phyloP scores from a whole-genome alignment of 2,888 invertebrate genomes.

The Kryphioiulus occultus region DNA sequence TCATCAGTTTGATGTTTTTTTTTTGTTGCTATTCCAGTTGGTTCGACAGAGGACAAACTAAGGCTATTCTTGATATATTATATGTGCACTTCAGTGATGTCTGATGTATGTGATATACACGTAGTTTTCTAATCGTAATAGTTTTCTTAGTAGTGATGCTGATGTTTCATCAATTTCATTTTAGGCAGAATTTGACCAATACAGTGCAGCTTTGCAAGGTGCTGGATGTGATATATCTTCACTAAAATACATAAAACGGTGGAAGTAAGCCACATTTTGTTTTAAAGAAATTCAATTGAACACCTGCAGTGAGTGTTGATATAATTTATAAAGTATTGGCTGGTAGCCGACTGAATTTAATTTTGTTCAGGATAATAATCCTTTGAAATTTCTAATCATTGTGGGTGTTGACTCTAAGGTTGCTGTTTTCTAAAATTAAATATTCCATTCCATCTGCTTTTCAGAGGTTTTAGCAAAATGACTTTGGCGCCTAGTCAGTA shows the following conservation, averaged over 20 bases:
- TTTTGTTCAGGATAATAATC: no score
- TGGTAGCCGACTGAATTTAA: no score
- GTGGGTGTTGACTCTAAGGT: no score
- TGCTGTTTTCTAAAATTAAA: neutral
- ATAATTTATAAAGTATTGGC: no score
- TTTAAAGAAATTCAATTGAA: neutral
- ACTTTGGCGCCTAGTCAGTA: slow-evolving; percentile 74
- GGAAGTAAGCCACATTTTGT: slow-evolving; percentile 74
- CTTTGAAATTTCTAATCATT: no score
- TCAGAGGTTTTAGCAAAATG: slow-evolving; percentile 80
- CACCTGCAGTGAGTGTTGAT: slow-evolving; percentile 50
- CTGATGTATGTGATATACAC: slow-evolving; percentile 68
- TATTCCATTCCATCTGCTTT: slow-evolving; percentile 52
- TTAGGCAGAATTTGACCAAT: slow-evolving; percentile 80
- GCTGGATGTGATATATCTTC: slow-evolving; percentile 87
- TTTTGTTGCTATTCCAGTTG: slow-evolving; percentile 67
- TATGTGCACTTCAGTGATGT: slow-evolving; percentile 81
- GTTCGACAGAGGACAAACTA: slow-evolving; percentile 90
- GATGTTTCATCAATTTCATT: slow-evolving; percentile 52
- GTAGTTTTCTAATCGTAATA: slow-evolving; percentile 47
- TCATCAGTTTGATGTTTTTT: neutral
- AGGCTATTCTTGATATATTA: slow-evolving; percentile 91
- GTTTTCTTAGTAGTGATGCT: neutral
- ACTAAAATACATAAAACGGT: slow-evolving; percentile 87
- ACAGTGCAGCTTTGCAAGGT: slow-evolving; percentile 77